A percentile compares a stretch with the other conserved stretches of the same genome.
These are phyloP conservation scores for Chiloscyllium punctatum DNA, from an alignment of 2,797 vertebrate species.

Conservation along the genomic window DNA sequence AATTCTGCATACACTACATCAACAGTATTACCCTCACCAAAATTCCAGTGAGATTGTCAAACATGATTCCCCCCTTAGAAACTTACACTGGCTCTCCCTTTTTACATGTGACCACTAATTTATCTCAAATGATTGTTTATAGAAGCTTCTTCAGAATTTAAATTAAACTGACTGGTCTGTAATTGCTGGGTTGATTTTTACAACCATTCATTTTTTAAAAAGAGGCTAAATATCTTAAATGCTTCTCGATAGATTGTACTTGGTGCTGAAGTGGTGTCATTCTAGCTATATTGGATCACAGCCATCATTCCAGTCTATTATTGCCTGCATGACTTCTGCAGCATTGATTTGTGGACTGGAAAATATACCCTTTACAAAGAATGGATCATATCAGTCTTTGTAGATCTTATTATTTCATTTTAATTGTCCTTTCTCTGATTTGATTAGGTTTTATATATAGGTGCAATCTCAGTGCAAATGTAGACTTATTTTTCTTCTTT, in stretches of 20 bases:
- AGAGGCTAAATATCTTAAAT: not conserved
- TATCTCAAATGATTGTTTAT: too few relatives aligned
- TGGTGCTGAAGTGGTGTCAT: not conserved
- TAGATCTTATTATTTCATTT: not conserved
- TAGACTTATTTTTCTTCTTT: not conserved
- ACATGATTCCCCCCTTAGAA: too few relatives aligned
- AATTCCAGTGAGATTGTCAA: too few relatives aligned
- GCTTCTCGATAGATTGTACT: not conserved
- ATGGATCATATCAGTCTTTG: not conserved
- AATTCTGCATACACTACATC: too few relatives aligned
- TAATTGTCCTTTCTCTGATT: not conserved
- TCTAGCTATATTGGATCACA: not conserved
- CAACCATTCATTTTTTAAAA: too few relatives aligned
- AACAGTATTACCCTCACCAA: too few relatives aligned
- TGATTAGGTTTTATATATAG: not conserved
- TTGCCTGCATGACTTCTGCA: not conserved
- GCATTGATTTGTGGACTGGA: not conserved
- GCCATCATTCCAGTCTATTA: not conserved
- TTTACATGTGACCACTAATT: too few relatives aligned
- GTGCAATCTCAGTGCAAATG: not conserved
- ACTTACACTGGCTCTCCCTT: too few relatives aligned
- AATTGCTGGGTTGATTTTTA: too few relatives aligned
- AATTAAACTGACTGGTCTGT: too few relatives aligned
- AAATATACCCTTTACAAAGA: not conserved
- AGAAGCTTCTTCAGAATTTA: too few relatives aligned